phyloP scores from a whole-genome alignment of 2,797 vertebrate genomes.

The Enoplosus armatus region DNA sequence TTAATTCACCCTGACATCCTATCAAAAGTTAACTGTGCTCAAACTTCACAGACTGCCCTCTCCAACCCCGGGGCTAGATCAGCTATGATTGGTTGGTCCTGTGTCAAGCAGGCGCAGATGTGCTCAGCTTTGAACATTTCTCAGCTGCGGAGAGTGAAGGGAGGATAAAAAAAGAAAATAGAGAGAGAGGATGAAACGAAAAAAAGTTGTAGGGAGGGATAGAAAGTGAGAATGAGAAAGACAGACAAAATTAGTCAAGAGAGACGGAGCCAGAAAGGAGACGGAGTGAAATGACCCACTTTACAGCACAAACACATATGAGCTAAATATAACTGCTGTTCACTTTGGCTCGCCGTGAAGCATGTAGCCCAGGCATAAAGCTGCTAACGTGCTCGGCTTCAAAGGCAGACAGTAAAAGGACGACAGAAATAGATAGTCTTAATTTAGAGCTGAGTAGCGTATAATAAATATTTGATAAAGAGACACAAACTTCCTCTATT shows the following conservation, averaged over 20 bases:
- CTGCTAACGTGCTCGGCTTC: conserved; percentile 51
- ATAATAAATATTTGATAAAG: conserved; percentile 73
- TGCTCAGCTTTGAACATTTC: conserved; percentile 61
- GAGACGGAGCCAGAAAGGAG: conserved; percentile 45
- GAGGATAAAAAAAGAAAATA: conserved; percentile 1
- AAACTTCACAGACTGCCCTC: conserved; percentile 61
- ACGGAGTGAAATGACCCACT: conserved; percentile 70
- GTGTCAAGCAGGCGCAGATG: conserved; percentile 58
- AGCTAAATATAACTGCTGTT: conserved; percentile 72
- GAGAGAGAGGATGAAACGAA: conserved; percentile 1
- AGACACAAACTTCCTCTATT: conserved; percentile 39
- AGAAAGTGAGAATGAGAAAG: conserved; percentile 33
- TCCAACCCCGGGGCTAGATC: conserved; percentile 45
- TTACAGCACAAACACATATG: conserved; percentile 51
- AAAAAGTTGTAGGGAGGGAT: conserved; percentile 28
- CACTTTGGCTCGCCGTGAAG: conserved; percentile 49
- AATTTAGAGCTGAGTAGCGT: conserved; percentile 57
- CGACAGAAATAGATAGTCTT: conserved; percentile 64
- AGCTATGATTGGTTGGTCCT: conserved; percentile 43
- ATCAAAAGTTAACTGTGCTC: conserved; percentile 73
- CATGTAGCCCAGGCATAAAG: conserved; percentile 41
- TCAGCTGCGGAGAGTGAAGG: conserved; percentile 33
- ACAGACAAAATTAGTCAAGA: conserved; percentile 46
- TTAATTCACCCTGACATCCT: conserved; percentile 74
- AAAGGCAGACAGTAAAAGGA: conserved; percentile 61